A percentile compares a stretch with the other conserved stretches of the same genome.
Conservation (phyloP, 2,888 invertebrate genomes). For the Saturnia japonica region DNA sequence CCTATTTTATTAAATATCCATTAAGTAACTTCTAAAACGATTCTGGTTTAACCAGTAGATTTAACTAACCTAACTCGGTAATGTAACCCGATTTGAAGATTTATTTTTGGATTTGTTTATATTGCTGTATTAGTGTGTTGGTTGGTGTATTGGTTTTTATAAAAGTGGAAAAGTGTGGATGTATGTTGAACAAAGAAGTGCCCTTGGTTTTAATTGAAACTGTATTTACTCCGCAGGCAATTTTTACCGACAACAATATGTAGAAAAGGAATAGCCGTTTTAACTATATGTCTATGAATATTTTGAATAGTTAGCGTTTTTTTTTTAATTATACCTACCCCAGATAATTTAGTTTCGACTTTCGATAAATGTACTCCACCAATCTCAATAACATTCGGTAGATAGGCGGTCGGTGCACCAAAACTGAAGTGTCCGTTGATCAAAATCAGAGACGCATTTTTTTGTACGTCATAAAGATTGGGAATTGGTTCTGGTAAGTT, state of each 20-base stretch:
- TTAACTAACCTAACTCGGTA: too few species aligned
- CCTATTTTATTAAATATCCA: too few species aligned
- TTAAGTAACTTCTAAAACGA: too few species aligned
- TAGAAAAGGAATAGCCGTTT: too few species aligned
- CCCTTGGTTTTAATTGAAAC: background rate
- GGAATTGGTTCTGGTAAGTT: slow-evolving; percentile 62
- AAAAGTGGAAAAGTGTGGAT: background rate
- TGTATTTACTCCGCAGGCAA: too few species aligned
- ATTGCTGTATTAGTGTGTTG: too few species aligned
- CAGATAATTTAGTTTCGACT: slow-evolving; percentile 54
- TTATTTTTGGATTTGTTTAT: too few species aligned
- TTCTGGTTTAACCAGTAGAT: too few species aligned
- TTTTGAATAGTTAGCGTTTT: too few species aligned
- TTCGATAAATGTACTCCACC: slow-evolving; percentile 79
- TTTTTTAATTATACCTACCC: slow-evolving; percentile 53
- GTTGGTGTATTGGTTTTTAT: background rate
- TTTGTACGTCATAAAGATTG: slow-evolving; percentile 64
- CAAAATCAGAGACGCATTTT: slow-evolving; percentile 66
- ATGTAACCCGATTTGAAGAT: too few species aligned
- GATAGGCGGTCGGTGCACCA: slow-evolving; percentile 68
- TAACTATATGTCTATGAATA: too few species aligned
- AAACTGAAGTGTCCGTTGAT: slow-evolving; percentile 78
- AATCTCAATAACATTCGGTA: slow-evolving; percentile 81
- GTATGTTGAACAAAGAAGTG: background rate
- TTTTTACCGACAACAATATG: too few species aligned